Evolutionary conservation across 2,888 invertebrate genomes (phyloP).

Genomic region (Ornithoptera priamus): DNA sequence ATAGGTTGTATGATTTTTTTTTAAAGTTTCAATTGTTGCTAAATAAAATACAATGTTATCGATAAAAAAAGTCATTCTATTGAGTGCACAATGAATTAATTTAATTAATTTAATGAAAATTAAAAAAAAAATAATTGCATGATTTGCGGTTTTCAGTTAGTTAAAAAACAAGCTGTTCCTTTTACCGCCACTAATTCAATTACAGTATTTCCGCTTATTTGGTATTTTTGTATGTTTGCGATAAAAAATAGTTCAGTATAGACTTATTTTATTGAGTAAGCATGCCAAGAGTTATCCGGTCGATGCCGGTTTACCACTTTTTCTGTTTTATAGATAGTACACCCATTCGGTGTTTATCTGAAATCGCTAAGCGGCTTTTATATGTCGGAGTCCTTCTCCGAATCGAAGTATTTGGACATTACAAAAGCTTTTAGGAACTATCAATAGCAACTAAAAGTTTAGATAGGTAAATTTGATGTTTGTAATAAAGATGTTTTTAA

Average conservation of each 20-base stretch:
- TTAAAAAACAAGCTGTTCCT: not conserved
- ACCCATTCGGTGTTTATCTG: too few relatives aligned
- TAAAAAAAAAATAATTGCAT: conserved; percentile 14
- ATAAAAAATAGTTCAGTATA: not conserved
- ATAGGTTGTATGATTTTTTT: not conserved
- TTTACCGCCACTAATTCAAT: conserved; percentile 25
- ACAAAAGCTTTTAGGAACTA: too few relatives aligned
- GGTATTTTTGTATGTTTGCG: too few relatives aligned
- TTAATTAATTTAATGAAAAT: not conserved
- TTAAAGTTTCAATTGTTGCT: not conserved
- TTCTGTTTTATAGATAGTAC: not conserved
- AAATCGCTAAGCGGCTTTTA: too few relatives aligned
- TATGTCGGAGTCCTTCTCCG: too few relatives aligned
- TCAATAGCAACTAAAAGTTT: too few relatives aligned
- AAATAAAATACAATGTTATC: not conserved
- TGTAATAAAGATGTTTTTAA: too few relatives aligned
- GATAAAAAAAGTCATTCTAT: conserved; percentile 15
- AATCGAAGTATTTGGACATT: too few relatives aligned
- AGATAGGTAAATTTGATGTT: too few relatives aligned
- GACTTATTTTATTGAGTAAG: not conserved
- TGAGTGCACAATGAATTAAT: conserved; percentile 15
- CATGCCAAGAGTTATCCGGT: not conserved
- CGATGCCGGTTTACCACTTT: not conserved
- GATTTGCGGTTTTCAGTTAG: conserved; percentile 20
- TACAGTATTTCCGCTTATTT: conserved; percentile 9